Evolutionary conservation across 2,797 vertebrate species (phyloP), one percentile per base, ranked within the genome.

Genomic region (Gouania willdenowi): DNA sequence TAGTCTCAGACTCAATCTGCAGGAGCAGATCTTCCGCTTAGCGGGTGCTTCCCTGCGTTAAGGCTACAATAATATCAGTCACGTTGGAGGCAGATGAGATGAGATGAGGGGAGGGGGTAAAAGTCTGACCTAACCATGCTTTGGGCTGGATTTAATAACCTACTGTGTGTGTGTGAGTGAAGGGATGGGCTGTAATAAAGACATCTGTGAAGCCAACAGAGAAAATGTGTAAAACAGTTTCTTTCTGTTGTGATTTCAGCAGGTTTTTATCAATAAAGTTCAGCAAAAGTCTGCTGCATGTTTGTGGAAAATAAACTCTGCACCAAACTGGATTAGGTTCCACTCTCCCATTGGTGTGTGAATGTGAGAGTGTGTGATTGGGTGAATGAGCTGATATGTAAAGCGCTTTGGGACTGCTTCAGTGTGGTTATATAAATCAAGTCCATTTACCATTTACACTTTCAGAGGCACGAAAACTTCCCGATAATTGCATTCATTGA

Each of bases 111-210:
- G 30, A 35, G 3, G 21, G 58, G 42, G 46, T 47, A 50, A 55
- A 53, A 59, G 45, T 26, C 9, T 20, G 17, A 17, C 49, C 26
- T 47, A 48, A 32, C 25, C 83, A 52, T 64, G 81, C 52, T 89
- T 88, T 56, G 83, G n/a, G n/a, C n/a, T 84, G 58, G 83, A 89
- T 57, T 87, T 84, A 63, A 79, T 89, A 38, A 88, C 89, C 86
- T 64, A n/a, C 24, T 31, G 29, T 57, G 36, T 28, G 1, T 14
- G 21, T 18, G 16, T 26, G 45, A 36, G 26, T 32, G 19, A 3
- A 47, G 38, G 17, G 39, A 12, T 30, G 3, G 35, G 19, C 5
- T 19, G 19, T 5, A 6, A 6, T 4, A 4, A 1, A 5, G 19
- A 4, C 19, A 5, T 20, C 40, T 26, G 10, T 14, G 63, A 24